Conservation (phyloP, 2,113 vertebrate species). For the Amblyopsis rosae region DNA sequence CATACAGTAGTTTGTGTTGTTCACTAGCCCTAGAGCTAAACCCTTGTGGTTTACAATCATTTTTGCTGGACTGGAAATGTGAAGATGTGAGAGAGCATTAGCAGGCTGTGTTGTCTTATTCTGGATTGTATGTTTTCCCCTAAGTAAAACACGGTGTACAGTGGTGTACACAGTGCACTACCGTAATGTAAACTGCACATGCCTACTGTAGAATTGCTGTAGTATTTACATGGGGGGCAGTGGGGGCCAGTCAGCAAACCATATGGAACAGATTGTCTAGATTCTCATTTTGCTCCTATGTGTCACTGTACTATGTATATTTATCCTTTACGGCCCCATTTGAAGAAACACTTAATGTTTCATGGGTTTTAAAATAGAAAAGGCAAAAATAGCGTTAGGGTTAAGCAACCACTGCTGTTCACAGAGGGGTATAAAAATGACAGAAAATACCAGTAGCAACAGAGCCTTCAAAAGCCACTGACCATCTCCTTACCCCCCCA, state of each 20-base stretch:
- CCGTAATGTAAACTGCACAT: neutral
- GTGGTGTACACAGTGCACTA: neutral
- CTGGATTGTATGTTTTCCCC: conserved; percentile 24
- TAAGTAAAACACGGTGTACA: neutral
- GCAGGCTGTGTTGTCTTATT: conserved; percentile 42
- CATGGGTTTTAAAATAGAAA: conserved; percentile 75
- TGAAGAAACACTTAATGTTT: conserved; percentile 77
- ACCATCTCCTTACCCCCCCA: conserved; percentile 68
- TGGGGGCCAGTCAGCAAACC: conserved; percentile 51
- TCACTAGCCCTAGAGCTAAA: conserved; percentile 43
- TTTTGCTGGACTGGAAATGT: conserved; percentile 29
- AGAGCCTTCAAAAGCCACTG: conserved; percentile 75
- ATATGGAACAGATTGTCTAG: conserved; percentile 72
- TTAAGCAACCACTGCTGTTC: conserved; percentile 63
- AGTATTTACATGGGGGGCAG: conserved; percentile 35
- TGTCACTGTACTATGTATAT: conserved; percentile 73
- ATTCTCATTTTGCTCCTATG: conserved; percentile 56
- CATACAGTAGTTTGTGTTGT: conserved; percentile 28
- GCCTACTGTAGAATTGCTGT: conserved; percentile 14
- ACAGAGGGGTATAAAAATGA: conserved; percentile 68
- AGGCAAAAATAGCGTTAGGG: conserved; percentile 76
- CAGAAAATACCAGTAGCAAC: conserved; percentile 67
- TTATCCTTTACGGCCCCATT: conserved; percentile 75
- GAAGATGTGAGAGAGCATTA: conserved; percentile 40
- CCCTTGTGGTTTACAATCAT: conserved; percentile 34